Base-by-base conservation (phyloP, 2,888 invertebrate genomes). In the Diogma glabrata region DNA sequence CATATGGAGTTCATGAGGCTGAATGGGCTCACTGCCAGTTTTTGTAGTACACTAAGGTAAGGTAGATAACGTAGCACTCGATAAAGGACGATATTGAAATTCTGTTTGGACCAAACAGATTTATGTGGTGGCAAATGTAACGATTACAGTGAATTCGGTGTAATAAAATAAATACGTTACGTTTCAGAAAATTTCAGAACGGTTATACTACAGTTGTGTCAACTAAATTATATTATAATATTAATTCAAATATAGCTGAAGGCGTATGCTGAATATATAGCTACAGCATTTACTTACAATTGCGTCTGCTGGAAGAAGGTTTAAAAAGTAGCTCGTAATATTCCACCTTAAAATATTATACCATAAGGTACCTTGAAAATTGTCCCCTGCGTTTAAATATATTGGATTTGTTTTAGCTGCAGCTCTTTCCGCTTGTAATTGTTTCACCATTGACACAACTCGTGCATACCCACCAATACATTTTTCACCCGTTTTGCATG, bases 301-400 rank as follows among this genome's bases (percentile, higher is more conserved):
- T 1, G 79, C 89, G 63, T 88, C 87, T 59, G 86, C 82, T 1
- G 79, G 78, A 49, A 89, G 63, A 58, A 79, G 66, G 62, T 89
- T 88, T 69, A 89, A 77, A 59, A 90, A 86, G 59, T 79, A 64
- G 50, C 82, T 79, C 0, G 86, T 85, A 1, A 83, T 78, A 57
- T 81, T 81, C 81, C 84, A 84, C 58, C 79, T 77, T n/a, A 81
- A 75, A 5, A 84, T 60, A 16, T 80, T 82, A 61, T 87, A 88
- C 84, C 87, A 90, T n/a, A 87, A 72, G 0, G 88, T 88, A 0
- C 90, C 90, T 64, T 88, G 87, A 64, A 81, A 91, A 63, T 83
- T 83, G 66, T 90, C 90, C 0, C 90, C 90, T 0, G 84, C 89
- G 63, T 89, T 87, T 51, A 91, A 67, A 26, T 87, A 77, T 19